Base-by-base conservation (phyloP, 2,113 vertebrate species). In the Alligator sinensis region DNA sequence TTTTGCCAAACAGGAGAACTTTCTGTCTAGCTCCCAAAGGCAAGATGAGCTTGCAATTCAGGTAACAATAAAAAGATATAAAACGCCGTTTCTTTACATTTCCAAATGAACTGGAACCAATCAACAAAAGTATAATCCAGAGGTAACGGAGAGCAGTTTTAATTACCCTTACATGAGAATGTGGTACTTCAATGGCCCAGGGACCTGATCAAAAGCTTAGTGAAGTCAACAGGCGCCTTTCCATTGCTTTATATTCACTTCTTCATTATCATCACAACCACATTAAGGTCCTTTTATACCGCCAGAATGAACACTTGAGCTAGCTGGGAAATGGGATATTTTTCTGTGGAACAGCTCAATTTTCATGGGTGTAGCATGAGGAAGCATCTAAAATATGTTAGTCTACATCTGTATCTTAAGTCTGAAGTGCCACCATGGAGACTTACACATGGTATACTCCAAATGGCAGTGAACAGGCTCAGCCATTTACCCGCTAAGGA, bases 171-270 rank as follows among this genome's bases (percentile, higher is more conserved):
- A 4, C 22, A 4, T 11, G n/a, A 84, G 80, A 90, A 70, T 5
- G 1, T 2, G 21, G 0, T 84, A 54, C 4, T 59, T 80, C 4
- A 18, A 0, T 1, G 1, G 62, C 80, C 47, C 47, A 47, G 47
- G 47, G 47, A 47, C 47, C 47, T 9, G 9, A 47, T 47, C 47
- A 47, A 47, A 47, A 47, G 47, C 47, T 47, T 47, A 47, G 47
- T 9, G 7, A 47, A 47, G 47, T 47, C 47, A 47, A 47, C 47
- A 47, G 47, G 47, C 47, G 47, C 47, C 47, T 47, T 47, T 47
- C 47, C 47, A 47, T 47, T 47, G 47, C 47, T 47, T 47, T 47
- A 47, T 47, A 47, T 7, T 47, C 47, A 47, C 47, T 47, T 47
- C 47, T 47, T 47, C 47, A 47, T 47, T 47, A 47, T 47, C 47